phyloP scores from a whole-genome alignment of 2,113 vertebrate species.

The Halcyon senegalensis region DNA sequence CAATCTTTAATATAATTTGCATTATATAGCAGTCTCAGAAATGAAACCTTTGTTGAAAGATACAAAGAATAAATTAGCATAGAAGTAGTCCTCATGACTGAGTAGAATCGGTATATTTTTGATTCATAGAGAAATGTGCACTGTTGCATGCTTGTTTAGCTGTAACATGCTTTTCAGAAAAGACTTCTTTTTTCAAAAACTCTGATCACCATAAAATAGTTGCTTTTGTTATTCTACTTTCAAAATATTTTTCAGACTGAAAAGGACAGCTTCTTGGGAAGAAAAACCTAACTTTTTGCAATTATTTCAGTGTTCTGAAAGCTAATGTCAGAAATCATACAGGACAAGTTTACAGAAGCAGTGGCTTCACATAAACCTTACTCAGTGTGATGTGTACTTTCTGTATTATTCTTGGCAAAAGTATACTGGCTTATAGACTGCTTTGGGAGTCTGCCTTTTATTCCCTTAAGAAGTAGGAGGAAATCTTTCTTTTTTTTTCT shows the following conservation, averaged over 20 bases:
- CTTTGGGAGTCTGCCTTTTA: not conserved
- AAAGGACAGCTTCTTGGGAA: not conserved
- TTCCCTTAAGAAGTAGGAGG: not conserved
- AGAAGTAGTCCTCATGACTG: not conserved
- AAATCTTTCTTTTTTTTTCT: rapidly evolving
- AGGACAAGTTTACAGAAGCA: not conserved
- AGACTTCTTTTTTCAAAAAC: not conserved
- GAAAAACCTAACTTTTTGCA: not conserved
- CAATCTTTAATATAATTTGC: not conserved
- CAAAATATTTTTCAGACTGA: not conserved
- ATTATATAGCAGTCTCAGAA: not conserved
- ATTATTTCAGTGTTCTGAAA: not conserved
- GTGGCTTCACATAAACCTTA: not conserved
- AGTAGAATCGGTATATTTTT: not conserved
- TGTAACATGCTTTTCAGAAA: not conserved
- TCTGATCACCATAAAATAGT: not conserved
- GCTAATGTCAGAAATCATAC: not conserved
- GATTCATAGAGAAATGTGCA: not conserved
- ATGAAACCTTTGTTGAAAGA: not conserved
- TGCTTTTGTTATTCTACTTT: not conserved
- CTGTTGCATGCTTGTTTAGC: not conserved
- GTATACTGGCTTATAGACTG: not conserved
- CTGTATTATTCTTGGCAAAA: not conserved
- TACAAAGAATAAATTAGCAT: rapidly evolving
- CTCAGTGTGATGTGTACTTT: not conserved